Evolutionary conservation across 2,888 invertebrate genomes (phyloP), one percentile per base, ranked within the genome.

Genomic region (Mechanitis messenoides): DNA sequence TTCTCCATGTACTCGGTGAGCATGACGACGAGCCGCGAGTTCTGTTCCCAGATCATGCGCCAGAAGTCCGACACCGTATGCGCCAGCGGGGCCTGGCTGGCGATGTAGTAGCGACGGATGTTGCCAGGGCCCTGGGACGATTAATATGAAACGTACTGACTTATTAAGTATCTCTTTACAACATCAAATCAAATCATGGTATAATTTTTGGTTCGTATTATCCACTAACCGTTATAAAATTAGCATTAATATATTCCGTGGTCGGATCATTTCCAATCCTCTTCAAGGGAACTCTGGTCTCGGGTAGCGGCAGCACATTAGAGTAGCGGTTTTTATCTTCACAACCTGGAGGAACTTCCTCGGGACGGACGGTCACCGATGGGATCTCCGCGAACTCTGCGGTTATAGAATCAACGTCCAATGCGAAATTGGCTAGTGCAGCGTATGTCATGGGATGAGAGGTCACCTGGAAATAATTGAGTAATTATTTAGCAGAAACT

Each of bases 11-110:
- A 93, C 83, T 96, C 96, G 0, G 97, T 97, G 45, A 97, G 91
- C 96, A 97, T 97, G 65, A 98, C 92, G 68, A 98, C 92, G 50
- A 97, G 94, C 72, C 96, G 93, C 12, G 94, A 93, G 82, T 97
- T 96, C 80, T 98, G 97, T 76, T 98, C 97, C 98, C 98, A 98
- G 58, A 97, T 92, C 98, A 98, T 97, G 53, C 96, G 92, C 98
- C 98, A 98, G 83, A 98, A 97, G 85, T 98, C 98, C 42, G 91
- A 91, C 1, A 96, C 93, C 0, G 97, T 98, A 69, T 93, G 93
- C 62, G 94, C 93, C 69, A 97, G 87, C 0, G 98, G 98, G 9
- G 96, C 97, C 84, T 98, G 98, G 72, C 96, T 95, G 28, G 97
- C 96, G 45, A 98, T 97, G 85, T 98, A 98, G 80, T 95, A 95